Evolutionary conservation across 2,888 invertebrate species (phyloP), one percentile per base, ranked within the genome.

Genomic region (Allolobophora icterica): DNA sequence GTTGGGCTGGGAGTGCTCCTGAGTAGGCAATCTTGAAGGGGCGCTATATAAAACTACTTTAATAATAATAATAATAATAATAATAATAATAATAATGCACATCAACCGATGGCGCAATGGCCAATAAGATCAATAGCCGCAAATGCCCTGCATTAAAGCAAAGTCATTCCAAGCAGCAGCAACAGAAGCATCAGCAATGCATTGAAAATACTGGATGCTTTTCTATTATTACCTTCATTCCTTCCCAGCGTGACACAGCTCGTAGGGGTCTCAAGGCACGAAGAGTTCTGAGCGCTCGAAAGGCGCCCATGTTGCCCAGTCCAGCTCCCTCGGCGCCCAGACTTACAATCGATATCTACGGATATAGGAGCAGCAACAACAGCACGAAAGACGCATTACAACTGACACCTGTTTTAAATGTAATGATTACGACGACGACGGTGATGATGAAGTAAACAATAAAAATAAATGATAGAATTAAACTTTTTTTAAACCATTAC

Each of bases 191-290:
- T 1, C 45, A 45, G 45, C 13, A 45, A 45, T 45, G 19, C 45
- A 45, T 13, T 45, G 45, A 45, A 24, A 71, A 21, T n/a, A n/a
- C n/a, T 71, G 71, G 1, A 71, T 52, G 52, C 24, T 21, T 5
- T 24, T 71, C 71, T 87, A 87, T 87, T 2, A 83, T 38, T 45
- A 98, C 99, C 97, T 98, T 98, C 99, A 99, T 99, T 96, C 99
- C 99, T 97, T 99, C 99, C 98, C 99, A 99, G 96, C 99, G 97
- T 96, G 99, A 99, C 97, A 99, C 98, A 96, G 99, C 99, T 96
- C 99, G 97, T 96, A 99, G 97, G 95, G 99, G 99, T 96, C 99
- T 97, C 96, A 99, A 97, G 96, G 99, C 99, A 96, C 99, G 97
- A 96, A 99, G 97, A 95, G 99, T 99, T 97, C 99, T 97, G 98